Evolutionary conservation across 2,113 vertebrate genomes (phyloP), one percentile per base, ranked within the genome.

Genomic region (Archocentrus centrarchus): DNA sequence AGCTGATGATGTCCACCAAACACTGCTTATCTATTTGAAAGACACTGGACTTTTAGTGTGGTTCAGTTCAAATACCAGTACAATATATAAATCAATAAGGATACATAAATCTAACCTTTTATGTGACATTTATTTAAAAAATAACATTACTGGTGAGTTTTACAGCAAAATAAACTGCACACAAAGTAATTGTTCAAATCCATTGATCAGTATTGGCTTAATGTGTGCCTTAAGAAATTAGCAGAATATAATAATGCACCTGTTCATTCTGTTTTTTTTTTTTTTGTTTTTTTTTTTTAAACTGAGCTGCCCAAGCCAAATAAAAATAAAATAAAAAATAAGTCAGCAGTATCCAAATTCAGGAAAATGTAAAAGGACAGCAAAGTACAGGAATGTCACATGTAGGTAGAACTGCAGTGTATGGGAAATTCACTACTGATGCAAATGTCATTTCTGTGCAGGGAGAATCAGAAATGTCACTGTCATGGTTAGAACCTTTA

Each of bases 371-470:
- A 18, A 53, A 63, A 61, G 4, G 24, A 47, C 58, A 59, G 32
- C 10, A 59, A 62, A 6, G 32, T 39, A 47, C 30, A 63, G 24
- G 13, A 11, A 39, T 20, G 10, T 78, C 66, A 22, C 57, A 24
- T 9, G 22, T 68, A 68, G 7, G 59, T 39, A 57, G 58, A 83
- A 3, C 57, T 9, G 53, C 32, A 2, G 3, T 17, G 13, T 59
- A 59, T 35, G 53, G 55, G 53, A 79, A 75, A 59, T 78, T 76
- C 87, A 81, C 37, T 22, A 22, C 32, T 4, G 11, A 63, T 82
- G 59, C 53, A 89, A 87, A 90, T 88, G 78, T 84, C 62, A 86
- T 77, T 82, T 89, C 79, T 82, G 32, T 80, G 58, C 79, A 86
- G 77, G 80, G 5, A 88, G 63, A 80, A 64, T 70, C 57, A 64